Base-by-base conservation (phyloP, 2,888 invertebrate species). In the Patella depressa region DNA sequence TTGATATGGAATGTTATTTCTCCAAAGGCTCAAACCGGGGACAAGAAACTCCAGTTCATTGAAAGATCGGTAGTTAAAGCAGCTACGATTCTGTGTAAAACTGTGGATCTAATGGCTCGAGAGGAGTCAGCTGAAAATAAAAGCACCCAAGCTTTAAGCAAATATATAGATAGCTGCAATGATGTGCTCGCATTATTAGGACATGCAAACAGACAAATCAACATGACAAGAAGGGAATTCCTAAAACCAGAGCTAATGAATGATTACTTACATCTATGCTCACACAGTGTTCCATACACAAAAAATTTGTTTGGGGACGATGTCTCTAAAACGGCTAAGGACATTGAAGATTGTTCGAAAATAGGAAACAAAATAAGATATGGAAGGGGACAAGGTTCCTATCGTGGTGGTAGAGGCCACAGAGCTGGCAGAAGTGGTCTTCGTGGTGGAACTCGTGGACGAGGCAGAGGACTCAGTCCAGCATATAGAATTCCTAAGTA, bases 151-250 rank as follows among this genome's bases (percentile, higher is more conserved):
- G 29, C 45, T 53, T 80, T 34, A 78, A 79, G 19, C n/a, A 80
- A 24, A n/a, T 81, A 55, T 76, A 79, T 5, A 45, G 45, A 7
- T 45, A 45, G 45, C 11, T 79, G 71, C 53, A 81, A 79, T 55
- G 75, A 78, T 71, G 72, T 57, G 53, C 53, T 79, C 24, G 79
- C 80, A 19, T 24, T 81, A n/a, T 53, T 81, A 55, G 78, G 79
- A 2, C 81, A 83, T 75, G 53, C 78, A n/a, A 81, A 81, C 59
- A 77, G 57, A 73, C 80, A 81, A 72, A 72, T 81, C 53, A 73
- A 79, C 55, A 53, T 78, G 29, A 71, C 72, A 17, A 53, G 78
- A 72, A 69, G 78, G 24, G 78, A 80, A 14, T 53, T 80, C 9
- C 57, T 78, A 12, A 78, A 78, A 55, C 78, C 78, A 53, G 78